A percentile compares a stretch with the other conserved stretches of the same genome.
Conservation (phyloP, 2,797 vertebrate species). For the Hyperoplus immaculatus region DNA sequence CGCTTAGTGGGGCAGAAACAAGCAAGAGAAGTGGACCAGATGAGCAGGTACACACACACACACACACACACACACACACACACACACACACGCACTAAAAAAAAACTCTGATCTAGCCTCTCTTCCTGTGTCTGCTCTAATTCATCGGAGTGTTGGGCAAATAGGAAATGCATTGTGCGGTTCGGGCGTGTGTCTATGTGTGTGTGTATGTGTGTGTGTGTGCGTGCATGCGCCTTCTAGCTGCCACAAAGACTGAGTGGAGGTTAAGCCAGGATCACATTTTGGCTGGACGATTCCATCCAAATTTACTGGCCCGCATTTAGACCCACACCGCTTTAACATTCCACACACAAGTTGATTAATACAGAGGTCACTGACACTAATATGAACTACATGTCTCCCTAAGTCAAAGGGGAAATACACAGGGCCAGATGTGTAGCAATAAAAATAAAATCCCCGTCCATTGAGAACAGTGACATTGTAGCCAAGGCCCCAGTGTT, state of each 20-base stretch:
- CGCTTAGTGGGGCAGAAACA: slow-evolving; percentile 68
- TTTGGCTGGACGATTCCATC: slow-evolving; percentile 29
- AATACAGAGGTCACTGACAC: neutral
- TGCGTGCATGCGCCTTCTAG: slow-evolving; percentile 6
- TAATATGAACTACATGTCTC: neutral
- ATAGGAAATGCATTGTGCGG: slow-evolving; percentile 42
- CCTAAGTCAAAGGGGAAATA: neutral
- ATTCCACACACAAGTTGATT: neutral
- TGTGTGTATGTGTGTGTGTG: slow-evolving; percentile 8
- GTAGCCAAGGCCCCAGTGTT: slow-evolving; percentile 12
- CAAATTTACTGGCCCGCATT: neutral
- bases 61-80: slow-evolving; percentile 16
- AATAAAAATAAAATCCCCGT: neutral
- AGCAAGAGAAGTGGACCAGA: slow-evolving; percentile 60
- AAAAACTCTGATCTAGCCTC: slow-evolving; percentile 18
- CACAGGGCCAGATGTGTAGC: neutral
- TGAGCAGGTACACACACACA: slow-evolving; percentile 56
- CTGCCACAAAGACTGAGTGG: slow-evolving; percentile 41
- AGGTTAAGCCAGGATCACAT: slow-evolving; percentile 45
- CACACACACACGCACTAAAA: slow-evolving; percentile 3
- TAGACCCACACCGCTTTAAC: neutral
- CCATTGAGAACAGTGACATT: slow-evolving; percentile 4
- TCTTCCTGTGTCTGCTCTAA: slow-evolving; percentile 66
- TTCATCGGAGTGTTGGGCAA: slow-evolving; percentile 62
- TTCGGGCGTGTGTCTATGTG: neutral